A percentile compares a stretch with the other conserved stretches of the same genome.
phyloP scores from a whole-genome alignment of 1,140 invertebrate species.

The Alviniconcha marisindica region DNA sequence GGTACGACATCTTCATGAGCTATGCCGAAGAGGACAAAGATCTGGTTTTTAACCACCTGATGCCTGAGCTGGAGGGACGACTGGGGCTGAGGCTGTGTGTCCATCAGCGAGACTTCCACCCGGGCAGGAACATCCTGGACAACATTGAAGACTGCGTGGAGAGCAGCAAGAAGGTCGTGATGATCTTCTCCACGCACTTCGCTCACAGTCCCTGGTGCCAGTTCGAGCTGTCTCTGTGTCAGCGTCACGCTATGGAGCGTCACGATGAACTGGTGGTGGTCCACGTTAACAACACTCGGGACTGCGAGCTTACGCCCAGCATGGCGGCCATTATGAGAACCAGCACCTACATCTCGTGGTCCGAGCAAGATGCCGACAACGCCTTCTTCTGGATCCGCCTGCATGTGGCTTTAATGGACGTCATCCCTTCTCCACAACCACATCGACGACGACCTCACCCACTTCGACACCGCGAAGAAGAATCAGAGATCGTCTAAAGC shows the following conservation, averaged over 20 bases:
- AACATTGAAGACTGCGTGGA: conserved; percentile 60
- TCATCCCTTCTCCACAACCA: too few species aligned
- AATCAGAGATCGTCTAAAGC: too few species aligned
- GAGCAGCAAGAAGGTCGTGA: conserved; percentile 51
- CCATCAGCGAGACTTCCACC: conserved; percentile 63
- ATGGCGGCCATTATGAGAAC: conserved; percentile 30
- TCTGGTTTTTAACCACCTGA: not conserved
- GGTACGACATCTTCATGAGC: conserved; percentile 50
- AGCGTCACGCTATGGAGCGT: conserved; percentile 35
- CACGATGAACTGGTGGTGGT: conserved; percentile 38
- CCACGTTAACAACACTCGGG: conserved; percentile 39
- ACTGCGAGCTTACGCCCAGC: conserved; percentile 29
- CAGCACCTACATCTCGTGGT: conserved; percentile 37
- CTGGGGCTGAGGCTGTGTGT: conserved; percentile 53
- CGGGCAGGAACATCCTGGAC: conserved; percentile 54
- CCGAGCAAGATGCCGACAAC: not conserved
- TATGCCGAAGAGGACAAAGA: not conserved
- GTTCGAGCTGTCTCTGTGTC: conserved; percentile 74
- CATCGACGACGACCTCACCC: too few species aligned
- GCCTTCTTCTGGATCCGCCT: conserved; percentile 11
- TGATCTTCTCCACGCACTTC: conserved; percentile 58
- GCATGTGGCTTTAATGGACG: not conserved
- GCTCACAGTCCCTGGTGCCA: conserved; percentile 60
- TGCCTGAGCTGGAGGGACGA: not conserved
- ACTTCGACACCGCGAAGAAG: too few species aligned